Evolutionary conservation across 1,140 invertebrate species (phyloP).

Genomic region (Bursaphelenchus mucronatus): DNA sequence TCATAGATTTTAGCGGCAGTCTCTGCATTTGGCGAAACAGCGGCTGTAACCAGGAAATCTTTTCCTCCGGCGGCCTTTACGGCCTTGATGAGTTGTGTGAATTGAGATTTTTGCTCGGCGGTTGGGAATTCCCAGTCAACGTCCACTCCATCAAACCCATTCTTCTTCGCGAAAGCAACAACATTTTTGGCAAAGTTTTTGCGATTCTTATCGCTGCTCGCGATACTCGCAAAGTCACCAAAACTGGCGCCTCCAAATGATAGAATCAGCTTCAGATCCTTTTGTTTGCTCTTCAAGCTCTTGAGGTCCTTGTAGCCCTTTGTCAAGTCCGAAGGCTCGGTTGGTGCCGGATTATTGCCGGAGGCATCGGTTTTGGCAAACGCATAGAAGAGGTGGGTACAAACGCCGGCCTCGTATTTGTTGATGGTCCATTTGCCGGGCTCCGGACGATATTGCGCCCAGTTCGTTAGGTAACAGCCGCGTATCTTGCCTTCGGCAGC

Average conservation of each 20-base stretch:
- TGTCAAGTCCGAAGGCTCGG: slow-evolving; percentile 8
- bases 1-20: slow-evolving; percentile 60
- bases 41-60: slow-evolving; percentile 55
- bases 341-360: background rate
- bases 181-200: slow-evolving; percentile 89
- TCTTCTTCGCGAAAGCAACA: slow-evolving; percentile 82
- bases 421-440: background rate
- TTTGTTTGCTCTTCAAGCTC: slow-evolving; percentile 15
- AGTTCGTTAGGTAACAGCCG: slow-evolving; percentile 22
- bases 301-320: slow-evolving; percentile 6
- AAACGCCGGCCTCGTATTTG: slow-evolving; percentile 17
- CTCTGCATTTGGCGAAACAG: slow-evolving; percentile 54
- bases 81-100: slow-evolving; percentile 17
- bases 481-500: slow-evolving; percentile 2
- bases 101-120: slow-evolving; percentile 14
- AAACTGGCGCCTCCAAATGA: slow-evolving; percentile 20
- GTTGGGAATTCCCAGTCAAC: slow-evolving; percentile 92
- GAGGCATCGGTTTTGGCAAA: slow-evolving; percentile 12
- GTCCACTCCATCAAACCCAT: slow-evolving; percentile 89
- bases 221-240: slow-evolving; percentile 2
- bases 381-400: slow-evolving; percentile 29
- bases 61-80: background rate
- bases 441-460: slow-evolving; percentile 17
- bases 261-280: slow-evolving; percentile 14
- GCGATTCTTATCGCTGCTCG: slow-evolving; percentile 51